Evolutionary conservation across 2,888 invertebrate genomes (phyloP).

Genomic region (Kuschelorhynchus macadamiae): DNA sequence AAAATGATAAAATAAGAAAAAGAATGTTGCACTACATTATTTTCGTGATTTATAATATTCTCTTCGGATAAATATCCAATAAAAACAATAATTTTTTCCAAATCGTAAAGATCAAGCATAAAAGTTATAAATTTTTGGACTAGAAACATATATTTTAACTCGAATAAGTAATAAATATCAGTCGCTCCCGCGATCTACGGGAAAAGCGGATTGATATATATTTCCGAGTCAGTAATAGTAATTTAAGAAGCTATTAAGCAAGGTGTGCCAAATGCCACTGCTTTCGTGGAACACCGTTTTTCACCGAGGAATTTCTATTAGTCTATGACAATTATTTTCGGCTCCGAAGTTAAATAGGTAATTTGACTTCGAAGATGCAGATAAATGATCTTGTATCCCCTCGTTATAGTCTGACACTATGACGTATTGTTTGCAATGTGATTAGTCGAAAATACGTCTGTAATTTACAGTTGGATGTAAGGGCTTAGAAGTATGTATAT

Average conservation of each 20-base stretch:
- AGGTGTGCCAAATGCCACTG: constrained; percentile 27
- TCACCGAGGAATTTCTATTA: constrained; percentile 40
- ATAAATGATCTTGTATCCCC: constrained; percentile 37
- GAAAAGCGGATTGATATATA: constrained; percentile 29
- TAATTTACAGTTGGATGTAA: no score
- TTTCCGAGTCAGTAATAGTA: constrained; percentile 33
- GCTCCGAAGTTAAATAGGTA: constrained; percentile 38
- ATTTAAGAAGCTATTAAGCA: constrained; percentile 39
- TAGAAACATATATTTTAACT: not conserved
- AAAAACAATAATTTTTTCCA: no score
- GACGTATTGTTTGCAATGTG: constrained; percentile 19
- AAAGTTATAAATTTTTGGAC: no score
- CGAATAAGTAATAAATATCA: not conserved
- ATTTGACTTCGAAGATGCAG: constrained; percentile 29
- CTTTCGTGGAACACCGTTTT: constrained; percentile 36
- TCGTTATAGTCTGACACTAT: constrained; percentile 14
- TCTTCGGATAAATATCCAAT: no score
- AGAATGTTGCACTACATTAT: no score
- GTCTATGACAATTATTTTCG: constrained; percentile 41
- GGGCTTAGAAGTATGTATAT: no score
- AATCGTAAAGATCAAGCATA: no score
- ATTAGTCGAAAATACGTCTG: no score
- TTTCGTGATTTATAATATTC: no score
- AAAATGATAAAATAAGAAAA: no score
- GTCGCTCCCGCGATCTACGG: not conserved